phyloP scores from a whole-genome alignment of 2,113 vertebrate species.

The Cyprinodon variegatus region DNA sequence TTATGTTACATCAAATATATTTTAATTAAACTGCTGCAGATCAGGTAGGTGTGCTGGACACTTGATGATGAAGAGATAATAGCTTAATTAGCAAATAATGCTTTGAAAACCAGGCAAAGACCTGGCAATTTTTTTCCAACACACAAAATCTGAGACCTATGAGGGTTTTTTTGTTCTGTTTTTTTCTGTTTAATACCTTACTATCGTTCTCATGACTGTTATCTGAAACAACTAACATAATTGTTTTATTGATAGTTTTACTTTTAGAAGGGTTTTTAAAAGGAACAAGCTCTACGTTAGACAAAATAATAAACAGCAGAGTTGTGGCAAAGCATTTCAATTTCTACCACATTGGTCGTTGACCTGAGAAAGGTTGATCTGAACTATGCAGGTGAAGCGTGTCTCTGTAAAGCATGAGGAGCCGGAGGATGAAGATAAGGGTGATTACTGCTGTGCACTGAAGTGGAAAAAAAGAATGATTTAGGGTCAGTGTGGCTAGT shows the following conservation, averaged over 20 bases:
- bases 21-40: background rate
- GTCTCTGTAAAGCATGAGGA: conserved; percentile 11
- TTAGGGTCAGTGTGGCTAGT: conserved; percentile 15
- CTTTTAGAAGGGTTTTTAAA: background rate
- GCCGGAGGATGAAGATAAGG: conserved; percentile 3
- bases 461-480: conserved; percentile 28
- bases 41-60: too few relatives aligned
- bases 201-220: background rate
- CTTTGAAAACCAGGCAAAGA: background rate
- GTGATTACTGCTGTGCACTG: conserved; percentile 19
- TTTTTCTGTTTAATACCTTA: background rate
- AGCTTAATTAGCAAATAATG: background rate
- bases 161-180: too few relatives aligned
- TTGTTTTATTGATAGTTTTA: background rate
- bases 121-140: background rate
- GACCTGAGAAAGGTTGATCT: conserved; percentile 1
- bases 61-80: background rate
- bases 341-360: background rate
- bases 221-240: background rate
- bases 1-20: background rate
- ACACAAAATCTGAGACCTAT: too few relatives aligned
- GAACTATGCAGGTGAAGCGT: conserved; percentile 22
- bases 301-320: background rate
- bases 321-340: background rate
- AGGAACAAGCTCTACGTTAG: background rate